Percentiles rank a stretch among this genome's conserved stretches.
Conservation (phyloP, 2,888 invertebrate species). For the Polietes domitor region DNA sequence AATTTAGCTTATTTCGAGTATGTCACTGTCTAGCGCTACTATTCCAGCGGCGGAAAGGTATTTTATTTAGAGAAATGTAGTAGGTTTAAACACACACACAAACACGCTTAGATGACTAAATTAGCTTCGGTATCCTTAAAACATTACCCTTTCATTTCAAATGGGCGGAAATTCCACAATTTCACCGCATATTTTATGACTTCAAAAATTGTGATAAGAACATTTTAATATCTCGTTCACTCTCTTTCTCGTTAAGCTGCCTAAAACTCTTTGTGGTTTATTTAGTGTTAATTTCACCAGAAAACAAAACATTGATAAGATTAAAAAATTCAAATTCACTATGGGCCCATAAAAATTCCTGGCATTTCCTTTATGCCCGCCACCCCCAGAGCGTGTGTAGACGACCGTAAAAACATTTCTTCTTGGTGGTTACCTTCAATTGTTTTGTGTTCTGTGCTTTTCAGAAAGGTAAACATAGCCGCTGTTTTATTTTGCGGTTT, state of each 20-base stretch:
- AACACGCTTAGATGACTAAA: too few species aligned
- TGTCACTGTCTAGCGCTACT: background rate
- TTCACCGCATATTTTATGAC: conserved; percentile 3
- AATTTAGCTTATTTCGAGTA: conserved; percentile 20
- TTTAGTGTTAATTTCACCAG: conserved; percentile 15
- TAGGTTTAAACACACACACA: too few species aligned
- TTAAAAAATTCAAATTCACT: conserved; percentile 71
- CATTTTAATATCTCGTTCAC: conserved; percentile 22
- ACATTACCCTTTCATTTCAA: too few species aligned
- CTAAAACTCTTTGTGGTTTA: background rate
- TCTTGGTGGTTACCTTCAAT: conserved; percentile 6
- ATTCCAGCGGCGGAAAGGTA: background rate
- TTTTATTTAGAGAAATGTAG: background rate
- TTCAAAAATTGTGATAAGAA: background rate
- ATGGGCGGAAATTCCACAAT: conserved; percentile 3
- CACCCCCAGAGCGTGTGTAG: conserved; percentile 28
- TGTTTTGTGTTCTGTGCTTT: background rate
- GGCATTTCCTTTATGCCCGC: conserved; percentile 74
- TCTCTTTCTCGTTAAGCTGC: background rate
- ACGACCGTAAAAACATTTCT: conserved; percentile 40
- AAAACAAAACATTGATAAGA: conserved; percentile 73
- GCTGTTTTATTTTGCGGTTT: conserved; percentile 22
- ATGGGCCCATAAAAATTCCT: conserved; percentile 65
- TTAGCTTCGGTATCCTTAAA: too few species aligned
- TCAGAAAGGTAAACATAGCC: conserved; percentile 18